phyloP scores from a whole-genome alignment of 2,113 vertebrate species.

The Archocentrus centrarchus region DNA sequence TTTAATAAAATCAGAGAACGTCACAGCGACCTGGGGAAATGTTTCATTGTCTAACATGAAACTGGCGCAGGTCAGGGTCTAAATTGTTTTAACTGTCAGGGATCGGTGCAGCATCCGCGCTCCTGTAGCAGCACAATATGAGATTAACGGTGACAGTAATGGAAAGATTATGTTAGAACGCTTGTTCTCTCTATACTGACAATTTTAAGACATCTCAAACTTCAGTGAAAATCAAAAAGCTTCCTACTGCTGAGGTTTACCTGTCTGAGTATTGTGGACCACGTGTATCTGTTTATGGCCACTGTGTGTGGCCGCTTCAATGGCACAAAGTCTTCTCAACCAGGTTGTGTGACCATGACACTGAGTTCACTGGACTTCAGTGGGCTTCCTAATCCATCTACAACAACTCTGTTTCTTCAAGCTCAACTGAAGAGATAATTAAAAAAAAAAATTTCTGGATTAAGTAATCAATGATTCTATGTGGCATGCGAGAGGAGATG shows the following conservation, averaged over 20 bases:
- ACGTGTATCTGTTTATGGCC: too few species aligned
- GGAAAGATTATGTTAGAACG: neutral
- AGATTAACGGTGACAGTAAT: conserved; percentile 1
- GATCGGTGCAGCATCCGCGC: neutral
- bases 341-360: too few species aligned
- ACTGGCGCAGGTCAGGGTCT: neutral
- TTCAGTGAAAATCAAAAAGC: neutral
- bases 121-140: neutral
- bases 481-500: neutral
- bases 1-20: conserved; percentile 1
- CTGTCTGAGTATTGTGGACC: neutral
- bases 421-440: neutral
- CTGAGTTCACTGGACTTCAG: too few species aligned
- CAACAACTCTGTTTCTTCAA: neutral
- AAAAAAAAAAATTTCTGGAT: too few species aligned
- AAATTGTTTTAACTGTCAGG: neutral
- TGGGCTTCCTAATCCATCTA: too few species aligned
- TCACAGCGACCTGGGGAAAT: neutral
- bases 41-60: conserved; percentile 1
- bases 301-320: too few species aligned
- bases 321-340: too few species aligned
- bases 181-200: neutral
- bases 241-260: neutral
- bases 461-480: neutral
- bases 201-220: neutral